Percentiles rank a stretch among this genome's conserved stretches.
Conservation (phyloP, 2,113 vertebrate species). For the Pyrgilauda ruficollis region DNA sequence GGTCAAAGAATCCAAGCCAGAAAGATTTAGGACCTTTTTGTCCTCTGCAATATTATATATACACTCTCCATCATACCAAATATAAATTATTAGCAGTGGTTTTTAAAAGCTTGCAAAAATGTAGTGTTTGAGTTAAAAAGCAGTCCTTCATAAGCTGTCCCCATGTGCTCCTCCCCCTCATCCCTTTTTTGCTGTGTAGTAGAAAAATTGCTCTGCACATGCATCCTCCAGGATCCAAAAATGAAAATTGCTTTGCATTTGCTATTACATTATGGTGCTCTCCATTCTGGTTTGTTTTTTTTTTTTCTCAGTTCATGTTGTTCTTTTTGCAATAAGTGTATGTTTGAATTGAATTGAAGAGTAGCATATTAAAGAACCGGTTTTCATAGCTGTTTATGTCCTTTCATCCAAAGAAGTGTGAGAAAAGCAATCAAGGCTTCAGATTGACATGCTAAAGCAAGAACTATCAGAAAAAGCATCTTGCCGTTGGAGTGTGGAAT, state of each 20-base stretch:
- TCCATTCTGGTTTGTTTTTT: background rate
- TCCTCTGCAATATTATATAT: background rate
- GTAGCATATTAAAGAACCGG: slow-evolving; percentile 44
- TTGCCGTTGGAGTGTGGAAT: background rate
- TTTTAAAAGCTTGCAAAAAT: slow-evolving; percentile 20
- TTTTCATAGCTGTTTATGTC: slow-evolving; percentile 69
- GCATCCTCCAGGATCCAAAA: slow-evolving; percentile 36
- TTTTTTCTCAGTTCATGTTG: slow-evolving; percentile 16
- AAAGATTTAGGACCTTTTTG: slow-evolving; percentile 7
- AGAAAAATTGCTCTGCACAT: slow-evolving; percentile 11
- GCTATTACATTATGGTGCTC: slow-evolving; percentile 10
- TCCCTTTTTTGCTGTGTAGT: slow-evolving; percentile 15
- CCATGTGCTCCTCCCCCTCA: background rate
- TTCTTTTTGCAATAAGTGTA: slow-evolving; percentile 52
- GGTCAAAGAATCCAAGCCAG: slow-evolving; percentile 33
- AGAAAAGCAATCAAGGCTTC: slow-evolving; percentile 63
- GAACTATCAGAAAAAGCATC: slow-evolving; percentile 43
- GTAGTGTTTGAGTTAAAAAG: slow-evolving; percentile 1
- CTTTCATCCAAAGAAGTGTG: slow-evolving; percentile 65
- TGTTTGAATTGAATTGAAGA: slow-evolving; percentile 63
- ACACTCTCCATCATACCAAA: background rate
- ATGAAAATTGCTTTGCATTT: slow-evolving; percentile 54
- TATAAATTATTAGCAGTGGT: background rate
- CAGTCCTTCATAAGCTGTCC: background rate
- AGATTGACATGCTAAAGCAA: slow-evolving; percentile 47